Evolutionary conservation across 2,797 vertebrate genomes (phyloP).

Genomic region (Hoplostethus mediterraneus): DNA sequence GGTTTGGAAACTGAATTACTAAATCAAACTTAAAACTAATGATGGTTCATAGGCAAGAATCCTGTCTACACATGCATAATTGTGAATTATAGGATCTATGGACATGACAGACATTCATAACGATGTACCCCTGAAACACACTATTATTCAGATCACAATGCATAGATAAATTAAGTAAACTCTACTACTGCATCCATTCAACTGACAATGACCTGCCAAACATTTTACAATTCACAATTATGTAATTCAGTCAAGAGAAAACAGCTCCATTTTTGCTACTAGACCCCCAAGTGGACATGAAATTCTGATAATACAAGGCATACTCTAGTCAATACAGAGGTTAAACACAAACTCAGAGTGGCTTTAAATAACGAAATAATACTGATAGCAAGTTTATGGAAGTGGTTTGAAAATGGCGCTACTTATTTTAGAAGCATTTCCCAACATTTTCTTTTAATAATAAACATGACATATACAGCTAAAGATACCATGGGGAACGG

Average conservation of each 20-base stretch:
- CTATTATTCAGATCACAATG: conserved; percentile 89
- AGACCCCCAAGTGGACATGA: conserved; percentile 41
- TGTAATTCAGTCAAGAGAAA: conserved; percentile 70
- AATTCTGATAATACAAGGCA: conserved; percentile 56
- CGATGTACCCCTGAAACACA: conserved; percentile 80
- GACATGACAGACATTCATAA: conserved; percentile 65
- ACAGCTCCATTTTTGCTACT: conserved; percentile 65
- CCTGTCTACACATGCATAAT: conserved; percentile 54
- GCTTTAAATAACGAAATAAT: conserved; percentile 77
- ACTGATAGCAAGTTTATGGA: conserved; percentile 75
- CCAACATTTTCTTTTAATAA: conserved; percentile 30
- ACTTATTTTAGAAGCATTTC: conserved; percentile 46
- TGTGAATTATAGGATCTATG: conserved; percentile 52
- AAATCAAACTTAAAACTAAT: conserved; percentile 47
- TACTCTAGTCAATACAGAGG: conserved; percentile 64
- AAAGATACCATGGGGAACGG: conserved; percentile 35
- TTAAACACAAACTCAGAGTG: conserved; percentile 62
- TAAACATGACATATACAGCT: conserved; percentile 29
- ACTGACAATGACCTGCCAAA: conserved; percentile 82
- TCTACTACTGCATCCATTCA: conserved; percentile 91
- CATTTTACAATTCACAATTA: conserved; percentile 67
- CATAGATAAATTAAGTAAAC: conserved; percentile 94
- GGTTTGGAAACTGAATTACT: conserved; percentile 61
- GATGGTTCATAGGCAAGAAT: conserved; percentile 51
- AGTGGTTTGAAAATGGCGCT: conserved; percentile 53